Evolutionary conservation across 2,888 invertebrate genomes (phyloP).

Genomic region (Lycia hirtaria): DNA sequence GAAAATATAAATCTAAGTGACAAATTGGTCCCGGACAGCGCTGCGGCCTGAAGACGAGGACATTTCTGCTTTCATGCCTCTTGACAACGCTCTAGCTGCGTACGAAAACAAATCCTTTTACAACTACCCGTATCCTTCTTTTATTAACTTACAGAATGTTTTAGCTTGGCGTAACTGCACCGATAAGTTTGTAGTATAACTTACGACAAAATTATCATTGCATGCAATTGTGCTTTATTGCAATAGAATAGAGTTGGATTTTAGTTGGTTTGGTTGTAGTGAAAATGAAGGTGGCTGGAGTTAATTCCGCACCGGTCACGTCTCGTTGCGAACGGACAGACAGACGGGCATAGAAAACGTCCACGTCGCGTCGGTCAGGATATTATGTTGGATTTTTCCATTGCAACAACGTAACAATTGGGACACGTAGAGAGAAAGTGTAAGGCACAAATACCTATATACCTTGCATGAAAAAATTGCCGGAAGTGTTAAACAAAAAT

Average conservation of each 20-base stretch:
- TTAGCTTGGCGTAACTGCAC: constrained; percentile 42
- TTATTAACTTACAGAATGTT: constrained; percentile 40
- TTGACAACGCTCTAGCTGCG: constrained; percentile 68
- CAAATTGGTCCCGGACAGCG: constrained; percentile 71
- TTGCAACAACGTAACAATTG: constrained; percentile 11
- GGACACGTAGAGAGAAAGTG: not conserved
- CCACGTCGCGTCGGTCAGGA: constrained; percentile 34
- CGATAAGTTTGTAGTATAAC: constrained; percentile 40
- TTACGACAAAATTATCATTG: constrained; percentile 42
- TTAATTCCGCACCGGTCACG: constrained; percentile 76
- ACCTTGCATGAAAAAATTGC: not conserved
- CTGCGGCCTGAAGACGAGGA: constrained; percentile 67
- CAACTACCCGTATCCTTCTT: constrained; percentile 36
- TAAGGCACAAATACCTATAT: not conserved
- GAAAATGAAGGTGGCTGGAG: constrained; percentile 57
- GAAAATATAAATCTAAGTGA: constrained; percentile 78
- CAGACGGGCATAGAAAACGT: constrained; percentile 65
- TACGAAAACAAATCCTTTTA: constrained; percentile 48
- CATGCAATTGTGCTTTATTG: constrained; percentile 37
- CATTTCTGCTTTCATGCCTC: constrained; percentile 68
- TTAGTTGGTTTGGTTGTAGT: constrained; percentile 42
- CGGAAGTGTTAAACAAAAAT: not conserved
- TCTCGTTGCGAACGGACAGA: constrained; percentile 63
- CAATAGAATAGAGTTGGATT: constrained; percentile 47
- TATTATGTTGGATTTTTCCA: constrained; percentile 40